Evolutionary conservation across 2,888 invertebrate genomes (phyloP), one percentile per base, ranked within the genome.

Genomic region (Trisateles emortualis): DNA sequence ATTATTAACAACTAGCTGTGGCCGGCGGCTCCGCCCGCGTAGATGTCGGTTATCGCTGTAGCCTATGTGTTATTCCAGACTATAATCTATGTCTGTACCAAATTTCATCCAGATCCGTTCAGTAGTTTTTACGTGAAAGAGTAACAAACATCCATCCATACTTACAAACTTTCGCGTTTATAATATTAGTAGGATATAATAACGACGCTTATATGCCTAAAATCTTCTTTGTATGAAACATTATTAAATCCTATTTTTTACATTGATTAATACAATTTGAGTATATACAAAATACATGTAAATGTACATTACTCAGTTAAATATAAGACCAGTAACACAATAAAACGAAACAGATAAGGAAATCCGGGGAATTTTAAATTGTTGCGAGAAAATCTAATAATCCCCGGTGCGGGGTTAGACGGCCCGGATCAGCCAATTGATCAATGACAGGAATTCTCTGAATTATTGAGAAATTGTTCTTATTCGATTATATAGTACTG

Each of bases 371-470:
- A 70, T 72, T 76, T 75, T 64, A 74, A 82, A 81, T 78, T 76
- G 72, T 78, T 75, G 64, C 68, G 72, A 71, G 73, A 57, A 77
- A 84, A 85, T 83, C 76, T 78, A 83, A 85, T 84, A 84, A 84
- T 80, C 77, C 58, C 60, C 48, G 68, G 55, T 62, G 55, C 61
- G 45, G 52, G 59, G 61, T 45, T 52, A 69, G 58, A 64, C 64
- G 73, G 72, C 57, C 74, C 61, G 74, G 74, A 75, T 78, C 79
- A 80, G 78, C 60, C 83, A 80, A 84, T 83, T 83, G 79, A 81
- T 81, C 79, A 80, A 73, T 81, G 83, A 75, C 79, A 72, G 71
- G 61, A 65, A 78, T 78, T 72, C 69, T 54, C 74, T 68, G 76
- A 76, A 78, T 79, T 81, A 83, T 75, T 64, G 74, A 68, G 72